phyloP scores from a whole-genome alignment of 2,888 invertebrate genomes.

The Nezara viridula region DNA sequence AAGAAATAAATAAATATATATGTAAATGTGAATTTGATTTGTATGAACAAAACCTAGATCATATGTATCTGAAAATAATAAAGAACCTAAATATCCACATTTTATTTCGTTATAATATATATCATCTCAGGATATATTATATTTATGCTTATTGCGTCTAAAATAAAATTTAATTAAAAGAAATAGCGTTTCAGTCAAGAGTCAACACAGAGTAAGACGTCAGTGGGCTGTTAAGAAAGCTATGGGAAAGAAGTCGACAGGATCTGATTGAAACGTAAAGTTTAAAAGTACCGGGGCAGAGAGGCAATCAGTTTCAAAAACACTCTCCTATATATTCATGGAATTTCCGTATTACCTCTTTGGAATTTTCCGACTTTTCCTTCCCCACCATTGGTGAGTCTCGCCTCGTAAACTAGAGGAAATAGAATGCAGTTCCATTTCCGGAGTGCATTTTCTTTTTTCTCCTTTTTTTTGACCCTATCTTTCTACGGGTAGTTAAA shows the following conservation, averaged over 20 bases:
- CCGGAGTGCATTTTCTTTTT: background rate
- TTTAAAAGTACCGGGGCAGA: background rate
- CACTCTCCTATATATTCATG: constrained; percentile 34
- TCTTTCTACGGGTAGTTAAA: background rate
- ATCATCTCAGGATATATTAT: too few species aligned
- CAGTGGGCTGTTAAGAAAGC: background rate
- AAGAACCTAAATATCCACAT: too few species aligned
- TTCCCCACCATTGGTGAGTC: background rate
- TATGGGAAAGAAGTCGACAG: background rate
- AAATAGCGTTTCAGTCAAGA: too few species aligned
- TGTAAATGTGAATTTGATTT: too few species aligned
- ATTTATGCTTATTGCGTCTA: too few species aligned
- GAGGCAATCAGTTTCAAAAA: background rate
- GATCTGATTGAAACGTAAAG: constrained; percentile 2
- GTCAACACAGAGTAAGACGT: background rate
- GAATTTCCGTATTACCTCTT: background rate
- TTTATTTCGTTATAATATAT: too few species aligned
- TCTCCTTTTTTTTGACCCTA: background rate
- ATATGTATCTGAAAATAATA: too few species aligned
- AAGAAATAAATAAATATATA: too few species aligned
- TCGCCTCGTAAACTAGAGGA: background rate
- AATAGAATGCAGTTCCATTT: constrained; percentile 14
- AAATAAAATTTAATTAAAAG: too few species aligned
- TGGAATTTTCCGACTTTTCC: constrained; percentile 35
- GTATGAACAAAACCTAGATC: too few species aligned